phyloP scores from a whole-genome alignment of 2,797 vertebrate species.

The Miopithecus talapoin region DNA sequence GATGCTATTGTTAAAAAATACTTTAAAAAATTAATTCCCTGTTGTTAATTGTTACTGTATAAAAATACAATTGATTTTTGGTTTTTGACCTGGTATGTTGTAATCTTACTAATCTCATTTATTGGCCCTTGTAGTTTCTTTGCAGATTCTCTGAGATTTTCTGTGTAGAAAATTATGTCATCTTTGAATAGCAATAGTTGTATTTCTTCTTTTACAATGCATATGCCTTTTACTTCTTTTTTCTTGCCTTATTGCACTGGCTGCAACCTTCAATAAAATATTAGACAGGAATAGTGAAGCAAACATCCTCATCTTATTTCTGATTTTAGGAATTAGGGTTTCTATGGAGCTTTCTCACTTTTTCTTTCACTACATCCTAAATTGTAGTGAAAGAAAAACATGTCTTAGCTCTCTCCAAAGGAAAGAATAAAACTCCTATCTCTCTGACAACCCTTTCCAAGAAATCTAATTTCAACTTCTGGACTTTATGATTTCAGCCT shows the following conservation, averaged over 20 bases:
- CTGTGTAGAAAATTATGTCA: neutral
- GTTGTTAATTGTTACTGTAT: neutral
- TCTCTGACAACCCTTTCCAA: neutral
- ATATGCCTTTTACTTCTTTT: neutral
- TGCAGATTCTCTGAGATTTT: neutral
- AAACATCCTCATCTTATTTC: neutral
- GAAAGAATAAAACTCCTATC: neutral
- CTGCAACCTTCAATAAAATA: neutral
- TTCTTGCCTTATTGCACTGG: conserved; percentile 43
- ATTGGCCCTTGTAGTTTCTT: neutral
- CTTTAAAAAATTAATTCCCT: neutral
- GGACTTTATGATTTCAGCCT: neutral
- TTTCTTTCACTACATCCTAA: no score
- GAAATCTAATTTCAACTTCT: neutral
- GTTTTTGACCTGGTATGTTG: neutral
- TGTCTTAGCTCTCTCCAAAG: neutral
- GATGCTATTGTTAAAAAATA: neutral
- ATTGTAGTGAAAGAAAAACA: neutral
- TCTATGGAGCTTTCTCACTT: neutral
- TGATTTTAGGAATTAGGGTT: neutral
- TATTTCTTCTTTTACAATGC: neutral
- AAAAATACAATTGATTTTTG: neutral
- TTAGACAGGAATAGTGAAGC: neutral
- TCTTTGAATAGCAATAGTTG: neutral
- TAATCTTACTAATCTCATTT: neutral